Conservation (phyloP, 1,140 invertebrate species). For the Diorhabda carinulata region DNA sequence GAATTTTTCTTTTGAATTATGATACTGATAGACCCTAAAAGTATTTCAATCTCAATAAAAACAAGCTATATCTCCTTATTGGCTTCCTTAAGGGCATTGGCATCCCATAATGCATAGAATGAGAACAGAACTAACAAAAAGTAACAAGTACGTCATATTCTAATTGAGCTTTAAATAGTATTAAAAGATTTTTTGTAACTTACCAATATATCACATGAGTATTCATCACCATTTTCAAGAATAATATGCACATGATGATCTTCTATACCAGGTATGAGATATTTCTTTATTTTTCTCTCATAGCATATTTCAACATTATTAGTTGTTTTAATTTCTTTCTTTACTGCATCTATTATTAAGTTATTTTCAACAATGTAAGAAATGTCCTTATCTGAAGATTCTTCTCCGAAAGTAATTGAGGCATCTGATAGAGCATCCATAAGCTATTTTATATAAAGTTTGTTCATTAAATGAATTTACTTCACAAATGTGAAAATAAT, state of each 20-base stretch:
- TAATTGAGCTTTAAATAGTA: too few relatives aligned
- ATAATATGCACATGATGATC: conserved; percentile 46
- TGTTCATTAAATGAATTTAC: too few relatives aligned
- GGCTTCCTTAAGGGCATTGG: too few relatives aligned
- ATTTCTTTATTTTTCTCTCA: conserved; percentile 53
- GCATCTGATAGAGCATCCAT: conserved; percentile 90
- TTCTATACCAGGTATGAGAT: conserved; percentile 48
- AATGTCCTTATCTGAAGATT: conserved; percentile 66
- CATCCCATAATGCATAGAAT: too few relatives aligned
- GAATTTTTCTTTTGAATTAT: too few relatives aligned
- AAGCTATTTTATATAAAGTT: conserved; percentile 57
- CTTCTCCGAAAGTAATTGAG: conserved; percentile 77
- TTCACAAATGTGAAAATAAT: too few relatives aligned
- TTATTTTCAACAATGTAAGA: conserved; percentile 96
- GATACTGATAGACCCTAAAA: too few relatives aligned
- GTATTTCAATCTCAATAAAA: too few relatives aligned
- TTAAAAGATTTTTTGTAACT: conserved; percentile 40
- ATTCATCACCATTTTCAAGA: conserved; percentile 55
- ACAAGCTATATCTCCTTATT: too few relatives aligned
- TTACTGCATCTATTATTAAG: conserved; percentile 71
- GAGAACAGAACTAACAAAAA: too few relatives aligned
- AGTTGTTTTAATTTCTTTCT: conserved; percentile 46
- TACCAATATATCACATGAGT: conserved; percentile 59
- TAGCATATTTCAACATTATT: conserved; percentile 52
- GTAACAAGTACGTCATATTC: too few relatives aligned